Conservation (phyloP, 2,113 vertebrate genomes). For the Hippocampus barbouri region DNA sequence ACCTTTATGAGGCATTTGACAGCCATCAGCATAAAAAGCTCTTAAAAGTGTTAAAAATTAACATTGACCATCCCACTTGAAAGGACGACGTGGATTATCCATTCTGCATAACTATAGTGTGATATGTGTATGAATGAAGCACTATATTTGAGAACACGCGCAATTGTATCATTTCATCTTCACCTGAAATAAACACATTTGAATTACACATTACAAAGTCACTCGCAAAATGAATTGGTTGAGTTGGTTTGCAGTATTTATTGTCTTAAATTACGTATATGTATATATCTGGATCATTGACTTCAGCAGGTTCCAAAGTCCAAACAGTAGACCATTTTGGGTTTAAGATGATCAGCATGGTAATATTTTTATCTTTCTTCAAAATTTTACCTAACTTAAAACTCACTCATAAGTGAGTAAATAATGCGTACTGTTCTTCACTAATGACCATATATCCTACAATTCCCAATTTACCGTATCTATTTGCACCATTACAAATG, state of each 20-base stretch:
- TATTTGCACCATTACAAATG: no score
- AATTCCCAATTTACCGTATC: no score
- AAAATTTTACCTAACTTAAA: no score
- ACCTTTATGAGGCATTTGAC: slow-evolving; percentile 49
- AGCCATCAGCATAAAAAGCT: slow-evolving; percentile 72
- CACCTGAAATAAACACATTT: not conserved
- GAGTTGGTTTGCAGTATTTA: not conserved
- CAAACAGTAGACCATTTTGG: no score
- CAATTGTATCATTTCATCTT: not conserved
- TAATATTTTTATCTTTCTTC: no score
- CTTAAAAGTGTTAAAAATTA: slow-evolving; percentile 75
- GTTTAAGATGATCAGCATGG: no score
- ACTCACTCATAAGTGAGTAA: no score
- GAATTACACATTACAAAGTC: not conserved
- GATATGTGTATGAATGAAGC: not conserved
- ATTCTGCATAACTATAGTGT: slow-evolving; percentile 27
- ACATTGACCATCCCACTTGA: slow-evolving; percentile 58
- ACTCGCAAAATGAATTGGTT: not conserved
- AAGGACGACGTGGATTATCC: slow-evolving; percentile 29
- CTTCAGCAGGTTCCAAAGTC: no score
- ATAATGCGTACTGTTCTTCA: no score
- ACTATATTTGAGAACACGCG: not conserved
- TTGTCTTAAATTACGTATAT: not conserved
- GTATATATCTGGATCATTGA: no score
- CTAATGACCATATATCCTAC: no score